Evolutionary conservation across 2,797 vertebrate species (phyloP).

Genomic region (Stomatorhinus walkeri): DNA sequence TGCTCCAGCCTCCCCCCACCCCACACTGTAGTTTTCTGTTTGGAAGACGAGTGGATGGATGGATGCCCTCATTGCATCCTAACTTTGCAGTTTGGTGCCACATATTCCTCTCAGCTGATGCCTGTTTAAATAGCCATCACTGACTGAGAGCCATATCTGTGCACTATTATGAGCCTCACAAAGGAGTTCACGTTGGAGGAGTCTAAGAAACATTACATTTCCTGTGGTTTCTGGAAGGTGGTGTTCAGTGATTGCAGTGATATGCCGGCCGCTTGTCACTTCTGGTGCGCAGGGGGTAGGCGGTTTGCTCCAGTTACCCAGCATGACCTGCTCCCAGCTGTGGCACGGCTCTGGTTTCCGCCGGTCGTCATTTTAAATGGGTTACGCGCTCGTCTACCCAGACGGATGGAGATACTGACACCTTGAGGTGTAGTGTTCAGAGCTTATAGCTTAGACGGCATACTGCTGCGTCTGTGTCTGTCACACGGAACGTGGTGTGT

Average conservation of each 20-base stretch:
- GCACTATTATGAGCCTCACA: neutral
- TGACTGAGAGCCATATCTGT: neutral
- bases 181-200: neutral
- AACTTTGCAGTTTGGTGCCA: neutral
- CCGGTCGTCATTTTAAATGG: neutral
- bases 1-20: neutral
- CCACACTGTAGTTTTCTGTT: neutral
- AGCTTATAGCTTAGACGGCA: neutral
- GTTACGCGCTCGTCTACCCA: neutral
- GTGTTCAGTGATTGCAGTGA: neutral
- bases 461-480: neutral
- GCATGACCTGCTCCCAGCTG: neutral
- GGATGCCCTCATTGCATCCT: neutral
- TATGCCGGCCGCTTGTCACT: neutral
- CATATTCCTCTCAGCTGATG: neutral
- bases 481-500: neutral
- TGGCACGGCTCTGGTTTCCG: neutral
- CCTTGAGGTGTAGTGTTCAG: neutral
- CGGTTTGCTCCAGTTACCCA: neutral
- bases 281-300: neutral
- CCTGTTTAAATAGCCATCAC: neutral
- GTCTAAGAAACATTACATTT: neutral
- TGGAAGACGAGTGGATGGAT: neutral
- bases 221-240: neutral
- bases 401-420: neutral